These are phyloP conservation scores for Masticophis lateralis DNA, from an alignment of 2,797 vertebrate species.

Conservation along the genomic window DNA sequence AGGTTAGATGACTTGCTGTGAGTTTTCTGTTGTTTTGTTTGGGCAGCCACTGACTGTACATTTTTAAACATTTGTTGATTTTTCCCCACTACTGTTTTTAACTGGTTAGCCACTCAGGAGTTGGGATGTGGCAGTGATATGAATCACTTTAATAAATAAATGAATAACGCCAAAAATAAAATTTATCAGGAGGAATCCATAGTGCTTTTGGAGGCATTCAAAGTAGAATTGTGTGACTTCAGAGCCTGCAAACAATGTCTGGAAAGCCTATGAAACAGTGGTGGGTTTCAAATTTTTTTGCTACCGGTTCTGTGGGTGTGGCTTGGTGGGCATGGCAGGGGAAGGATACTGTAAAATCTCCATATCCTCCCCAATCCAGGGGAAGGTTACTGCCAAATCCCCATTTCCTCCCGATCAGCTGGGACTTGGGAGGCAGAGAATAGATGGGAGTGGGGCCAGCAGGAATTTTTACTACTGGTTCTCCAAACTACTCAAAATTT, in stretches of 20 bases:
- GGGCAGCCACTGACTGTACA: background rate
- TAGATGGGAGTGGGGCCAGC: too few species aligned
- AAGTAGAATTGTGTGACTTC: background rate
- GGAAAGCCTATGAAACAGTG: background rate
- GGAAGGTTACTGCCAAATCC: too few species aligned
- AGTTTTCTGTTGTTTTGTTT: background rate
- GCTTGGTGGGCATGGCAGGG: too few species aligned
- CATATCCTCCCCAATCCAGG: too few species aligned
- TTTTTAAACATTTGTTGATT: background rate
- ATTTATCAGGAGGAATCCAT: background rate
- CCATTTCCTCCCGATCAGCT: too few species aligned
- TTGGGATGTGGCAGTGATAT: background rate
- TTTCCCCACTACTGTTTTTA: background rate
- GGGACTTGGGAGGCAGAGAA: too few species aligned
- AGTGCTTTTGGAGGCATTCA: background rate
- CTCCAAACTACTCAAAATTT: too few species aligned
- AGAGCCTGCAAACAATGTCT: background rate
- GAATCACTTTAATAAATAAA: background rate
- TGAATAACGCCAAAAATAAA: conserved; percentile 1
- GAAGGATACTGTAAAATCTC: too few species aligned
- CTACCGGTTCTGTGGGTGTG: too few species aligned
- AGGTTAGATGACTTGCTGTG: background rate
- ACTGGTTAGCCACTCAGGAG: background rate
- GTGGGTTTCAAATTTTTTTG: too few species aligned
- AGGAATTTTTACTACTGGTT: too few species aligned